Base-by-base conservation (phyloP, 2,113 vertebrate genomes). In the Prolemur simus region DNA sequence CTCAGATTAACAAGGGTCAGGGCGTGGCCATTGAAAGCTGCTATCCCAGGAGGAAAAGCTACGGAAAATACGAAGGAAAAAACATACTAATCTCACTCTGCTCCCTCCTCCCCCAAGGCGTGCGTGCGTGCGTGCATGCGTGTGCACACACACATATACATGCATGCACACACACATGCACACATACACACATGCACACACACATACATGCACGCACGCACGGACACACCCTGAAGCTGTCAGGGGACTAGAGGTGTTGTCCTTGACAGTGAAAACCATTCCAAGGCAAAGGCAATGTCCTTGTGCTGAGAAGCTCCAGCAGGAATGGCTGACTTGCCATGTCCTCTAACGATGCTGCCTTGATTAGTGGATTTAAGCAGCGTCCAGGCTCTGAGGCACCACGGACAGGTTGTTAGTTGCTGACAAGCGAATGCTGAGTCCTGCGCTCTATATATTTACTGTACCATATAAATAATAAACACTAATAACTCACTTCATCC, bases 401-500 rank as follows among this genome's bases (percentile, higher is more conserved):
- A 23, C 7, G 54, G 73, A 84, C 81, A 23, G 13, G 52, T 32
- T 76, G 56, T 58, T 54, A 76, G 68, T 74, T 42, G 32, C 52
- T 73, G 80, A 86, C 82, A 39, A 60, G 42, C 0, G 6, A 80
- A 87, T 82, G 58, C 52, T 82, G 2, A 6, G 52, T 52, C 60
- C 87, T 76, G n/a, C 32, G 74, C 80, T 89, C 34, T 81, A 25
- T 49, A 21, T 69, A 73, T 88, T 95, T 90, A 82, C 66, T 52
- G 47, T 87, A n/a, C 71, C 83, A 56, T 93, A 63, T 85, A 95
- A 94, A 96, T 88, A 93, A 96, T 95, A 94, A 93, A 85, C 60
- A 64, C 76, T 87, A 66, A 95, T 58, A 89, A 78, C 87, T 95
- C 80, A 92, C 73, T 92, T 39, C 89, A 91, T 69, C 52, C 39